Conservation (phyloP, 1,140 invertebrate genomes). For the Saccostrea cuccullata region DNA sequence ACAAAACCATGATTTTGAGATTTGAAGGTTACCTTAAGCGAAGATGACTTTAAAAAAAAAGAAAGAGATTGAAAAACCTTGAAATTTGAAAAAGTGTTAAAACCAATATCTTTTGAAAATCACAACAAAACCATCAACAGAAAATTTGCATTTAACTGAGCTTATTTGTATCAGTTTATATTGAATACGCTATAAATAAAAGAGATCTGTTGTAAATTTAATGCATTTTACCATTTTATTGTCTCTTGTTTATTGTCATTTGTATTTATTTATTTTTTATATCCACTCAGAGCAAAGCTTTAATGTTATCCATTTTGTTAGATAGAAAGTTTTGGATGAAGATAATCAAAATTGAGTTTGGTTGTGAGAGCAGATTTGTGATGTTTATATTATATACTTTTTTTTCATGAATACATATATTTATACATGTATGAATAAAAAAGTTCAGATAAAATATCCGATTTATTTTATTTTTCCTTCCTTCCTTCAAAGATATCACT, state of each 20-base stretch:
- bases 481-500: too few relatives aligned
- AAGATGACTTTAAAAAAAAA: too few relatives aligned
- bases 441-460: not conserved
- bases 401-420: conserved; percentile 11
- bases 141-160: too few relatives aligned
- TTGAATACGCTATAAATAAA: too few relatives aligned
- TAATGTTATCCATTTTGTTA: not conserved
- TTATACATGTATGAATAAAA: conserved; percentile 31
- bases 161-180: too few relatives aligned
- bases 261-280: not conserved
- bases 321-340: not conserved
- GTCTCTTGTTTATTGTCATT: not conserved
- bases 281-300: not conserved
- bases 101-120: too few relatives aligned
- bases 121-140: too few relatives aligned
- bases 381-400: not conserved
- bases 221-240: not conserved
- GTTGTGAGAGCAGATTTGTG: conserved; percentile 6
- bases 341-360: not conserved
- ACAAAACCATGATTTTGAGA: too few relatives aligned
- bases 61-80: too few relatives aligned
- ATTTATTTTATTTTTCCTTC: not conserved
- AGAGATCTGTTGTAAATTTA: not conserved
- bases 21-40: too few relatives aligned
- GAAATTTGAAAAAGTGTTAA: too few relatives aligned